Evolutionary conservation across 2,113 vertebrate genomes (phyloP), one percentile per base, ranked within the genome.

Genomic region (Ailuropoda melanoleuca): DNA sequence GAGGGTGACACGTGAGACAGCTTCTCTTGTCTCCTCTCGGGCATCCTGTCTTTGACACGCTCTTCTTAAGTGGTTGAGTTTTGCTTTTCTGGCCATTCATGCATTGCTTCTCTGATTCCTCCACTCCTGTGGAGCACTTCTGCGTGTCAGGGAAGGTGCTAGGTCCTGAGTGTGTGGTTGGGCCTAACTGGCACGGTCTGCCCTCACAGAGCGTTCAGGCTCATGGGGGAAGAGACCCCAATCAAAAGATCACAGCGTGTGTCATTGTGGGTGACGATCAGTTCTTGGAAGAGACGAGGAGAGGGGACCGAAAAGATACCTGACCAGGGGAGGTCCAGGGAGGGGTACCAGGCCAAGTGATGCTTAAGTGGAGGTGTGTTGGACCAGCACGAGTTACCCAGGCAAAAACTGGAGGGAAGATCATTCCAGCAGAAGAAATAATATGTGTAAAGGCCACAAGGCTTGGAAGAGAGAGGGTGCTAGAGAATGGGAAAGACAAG

Each of bases 91-190:
- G 62, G 48, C 64, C 58, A 2, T 39, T 87, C 17, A 1, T 15
- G 23, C 68, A 0, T 56, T 34, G 26, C 5, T 29, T 37, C 39
- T 18, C 1, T 10, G 26, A 64, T 50, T 46, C 74, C 9, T 9
- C 0, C 2, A 0, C 12, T 15, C 37, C 39, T 83, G 0, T 29
- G 24, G 50, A 56, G 26, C 21, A 68, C 31, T 56, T 24, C 4
- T 66, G 26, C 39, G 26, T 60, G 34, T 58, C n/a, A 13, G 93
- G 34, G 19, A 77, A 53, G 31, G 11, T 18, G 11, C 77, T 55
- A 7, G 58, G 24, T 6, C 31, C 31, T 53, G 29, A 11, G 5
- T 77, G 39, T 17, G 0, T 21, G 31, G 50, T 34, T 34, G 24
- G 19, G 2, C 29, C 17, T 48, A 46, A 82, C 48, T 24, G 24